Conservation (phyloP, 1,140 invertebrate species). For the Apis dorsata region DNA sequence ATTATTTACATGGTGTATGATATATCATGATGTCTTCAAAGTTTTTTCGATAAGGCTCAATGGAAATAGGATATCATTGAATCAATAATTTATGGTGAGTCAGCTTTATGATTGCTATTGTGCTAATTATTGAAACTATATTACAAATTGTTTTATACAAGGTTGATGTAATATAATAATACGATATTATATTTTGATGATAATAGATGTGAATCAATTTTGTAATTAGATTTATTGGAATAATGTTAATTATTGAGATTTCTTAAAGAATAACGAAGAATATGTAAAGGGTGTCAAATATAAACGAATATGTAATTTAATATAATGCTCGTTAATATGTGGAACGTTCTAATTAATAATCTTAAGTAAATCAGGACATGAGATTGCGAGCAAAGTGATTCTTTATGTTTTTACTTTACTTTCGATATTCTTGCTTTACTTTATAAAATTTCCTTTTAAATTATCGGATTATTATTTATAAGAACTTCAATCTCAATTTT, state of each 20-base stretch:
- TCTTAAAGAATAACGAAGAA: not conserved
- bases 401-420: not conserved
- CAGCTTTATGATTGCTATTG: too few species aligned
- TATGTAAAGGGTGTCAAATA: not conserved
- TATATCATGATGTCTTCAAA: too few species aligned
- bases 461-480: not conserved
- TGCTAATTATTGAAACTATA: too few species aligned
- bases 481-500: not conserved
- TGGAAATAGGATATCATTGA: too few species aligned
- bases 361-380: constrained; percentile 13
- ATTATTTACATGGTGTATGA: too few species aligned
- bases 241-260: not conserved
- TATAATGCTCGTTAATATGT: not conserved
- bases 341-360: constrained; percentile 10
- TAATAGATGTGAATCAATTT: not conserved
- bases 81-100: too few species aligned
- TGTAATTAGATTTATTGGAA: not conserved
- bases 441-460: not conserved
- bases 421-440: not conserved
- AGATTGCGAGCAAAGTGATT: not conserved
- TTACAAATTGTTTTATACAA: too few species aligned
- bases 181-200: too few species aligned
- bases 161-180: too few species aligned
- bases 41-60: too few species aligned
- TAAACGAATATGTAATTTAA: not conserved